These are phyloP conservation scores for Fragum fragum DNA, from an alignment of 2,888 invertebrate genomes.

Conservation along the genomic window DNA sequence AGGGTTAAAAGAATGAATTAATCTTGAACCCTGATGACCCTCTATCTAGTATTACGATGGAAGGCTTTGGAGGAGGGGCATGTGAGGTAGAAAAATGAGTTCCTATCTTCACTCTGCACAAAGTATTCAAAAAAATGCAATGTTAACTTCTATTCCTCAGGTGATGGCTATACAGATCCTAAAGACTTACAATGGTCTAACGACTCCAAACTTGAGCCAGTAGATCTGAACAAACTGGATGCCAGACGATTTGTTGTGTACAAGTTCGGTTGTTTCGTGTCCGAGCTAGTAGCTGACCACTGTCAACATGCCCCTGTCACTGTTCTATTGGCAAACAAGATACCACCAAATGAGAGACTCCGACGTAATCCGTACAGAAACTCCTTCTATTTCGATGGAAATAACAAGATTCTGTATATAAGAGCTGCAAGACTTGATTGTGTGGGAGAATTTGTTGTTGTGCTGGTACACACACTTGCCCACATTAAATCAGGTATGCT, in stretches of 20 bases:
- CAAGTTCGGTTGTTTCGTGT: conserved; percentile 85
- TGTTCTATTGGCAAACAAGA: conserved; percentile 84
- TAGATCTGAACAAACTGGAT: conserved; percentile 83
- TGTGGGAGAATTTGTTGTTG: conserved; percentile 84
- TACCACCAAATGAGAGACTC: conserved; percentile 82
- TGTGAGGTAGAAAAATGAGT: no score
- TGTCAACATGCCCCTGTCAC: conserved; percentile 83
- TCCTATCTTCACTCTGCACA: no score
- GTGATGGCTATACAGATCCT: conserved; percentile 80
- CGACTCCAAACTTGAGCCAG: conserved; percentile 81
- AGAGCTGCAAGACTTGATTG: conserved; percentile 81
- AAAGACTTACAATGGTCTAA: conserved; percentile 82
- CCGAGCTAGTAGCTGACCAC: conserved; percentile 80
- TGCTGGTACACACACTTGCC: conserved; percentile 83
- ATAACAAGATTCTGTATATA: conserved; percentile 84
- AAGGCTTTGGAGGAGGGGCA: no score
- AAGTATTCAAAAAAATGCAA: no score
- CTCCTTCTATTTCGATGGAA: conserved; percentile 85
- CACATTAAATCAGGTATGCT: conserved; percentile 84
- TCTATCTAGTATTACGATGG: no score
- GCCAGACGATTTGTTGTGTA: conserved; percentile 84
- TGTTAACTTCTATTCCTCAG: conserved; percentile 45
- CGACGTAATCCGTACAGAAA: conserved; percentile 83
- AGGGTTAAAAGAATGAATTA: no score
- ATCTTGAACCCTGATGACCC: no score